Conservation (phyloP, 2,797 vertebrate species). For the Sarcoramphus papa region DNA sequence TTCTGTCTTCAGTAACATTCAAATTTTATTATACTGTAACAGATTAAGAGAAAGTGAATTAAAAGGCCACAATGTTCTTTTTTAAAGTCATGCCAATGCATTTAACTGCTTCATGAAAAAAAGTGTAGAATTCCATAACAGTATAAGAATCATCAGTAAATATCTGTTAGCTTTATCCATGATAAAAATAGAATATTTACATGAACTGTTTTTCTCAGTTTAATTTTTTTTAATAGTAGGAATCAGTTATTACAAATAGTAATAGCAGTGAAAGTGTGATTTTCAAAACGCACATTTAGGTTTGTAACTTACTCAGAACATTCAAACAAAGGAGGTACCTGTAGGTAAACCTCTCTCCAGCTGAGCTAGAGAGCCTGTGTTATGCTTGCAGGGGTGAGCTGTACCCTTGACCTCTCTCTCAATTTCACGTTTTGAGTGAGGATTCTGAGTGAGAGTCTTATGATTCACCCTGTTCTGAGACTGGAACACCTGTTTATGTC, state of each 20-base stretch:
- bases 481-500: neutral
- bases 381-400: neutral
- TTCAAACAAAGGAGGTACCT: neutral
- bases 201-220: neutral
- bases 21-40: constrained; percentile 15
- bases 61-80: constrained; percentile 20
- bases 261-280: neutral
- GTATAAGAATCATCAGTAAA: neutral
- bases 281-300: neutral
- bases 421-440: neutral
- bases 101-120: neutral
- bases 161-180: neutral
- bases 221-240: neutral
- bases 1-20: constrained; percentile 30
- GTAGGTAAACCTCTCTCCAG: neutral
- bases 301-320: neutral
- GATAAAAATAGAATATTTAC: neutral
- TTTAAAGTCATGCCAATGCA: neutral
- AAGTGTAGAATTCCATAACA: neutral
- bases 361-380: neutral
- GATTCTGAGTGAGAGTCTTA: no score
- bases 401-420: neutral
- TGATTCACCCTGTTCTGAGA: neutral
- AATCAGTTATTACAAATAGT: neutral
- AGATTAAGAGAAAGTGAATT: constrained; percentile 21